Base-by-base conservation (phyloP, 1,140 invertebrate species). In the Megalopta genalis region DNA sequence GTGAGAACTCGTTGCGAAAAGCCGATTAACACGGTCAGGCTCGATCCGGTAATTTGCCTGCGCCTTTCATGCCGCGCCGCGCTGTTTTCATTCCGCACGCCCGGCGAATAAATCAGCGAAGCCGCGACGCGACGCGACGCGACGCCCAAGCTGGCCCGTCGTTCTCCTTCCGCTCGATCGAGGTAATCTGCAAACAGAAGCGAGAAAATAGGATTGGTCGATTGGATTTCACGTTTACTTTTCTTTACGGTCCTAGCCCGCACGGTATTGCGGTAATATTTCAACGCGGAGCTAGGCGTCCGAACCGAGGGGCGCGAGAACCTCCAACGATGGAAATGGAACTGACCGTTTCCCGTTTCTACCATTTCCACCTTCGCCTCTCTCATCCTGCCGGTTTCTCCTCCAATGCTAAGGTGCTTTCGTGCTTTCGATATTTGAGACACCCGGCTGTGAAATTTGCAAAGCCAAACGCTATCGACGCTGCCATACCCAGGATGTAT, bases 1-100 rank as follows among this genome's bases (percentile, higher is more conserved):
- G 7, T 25, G 37, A 12, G 32, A 68, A 52, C 77, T 65, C 72
- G 52, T 65, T 5, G 39, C 57, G 68, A 21, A 74, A 81, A 84
- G 63, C 74, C 82, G 83, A 76, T 85, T 84, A 81, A 68, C 65
- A 18, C 42, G 62, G 57, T 64, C 71, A 63, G 59, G n/a, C 46
- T 66, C 52, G 78, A 69, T 77, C 42, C 74, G 10, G 66, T 77
- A 77, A 85, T 84, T 84, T 74, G 80, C 78, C 81, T 57, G 42
- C 27, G 69, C 67, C 59, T 67, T 54, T 46, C 65, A 49, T 57
- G 62, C 25, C 9, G 54, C 21, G 39, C 32, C 42, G 62, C n/a
- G 14, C 68, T 49, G 69, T 49, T 69, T 65, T 62, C 68, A 25
- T 57, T 70, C 27, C 60, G 57, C 6, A n/a, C 2, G 69, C 37